Evolutionary conservation across 2,797 vertebrate genomes (phyloP).

Genomic region (Astyanax mexicanus): DNA sequence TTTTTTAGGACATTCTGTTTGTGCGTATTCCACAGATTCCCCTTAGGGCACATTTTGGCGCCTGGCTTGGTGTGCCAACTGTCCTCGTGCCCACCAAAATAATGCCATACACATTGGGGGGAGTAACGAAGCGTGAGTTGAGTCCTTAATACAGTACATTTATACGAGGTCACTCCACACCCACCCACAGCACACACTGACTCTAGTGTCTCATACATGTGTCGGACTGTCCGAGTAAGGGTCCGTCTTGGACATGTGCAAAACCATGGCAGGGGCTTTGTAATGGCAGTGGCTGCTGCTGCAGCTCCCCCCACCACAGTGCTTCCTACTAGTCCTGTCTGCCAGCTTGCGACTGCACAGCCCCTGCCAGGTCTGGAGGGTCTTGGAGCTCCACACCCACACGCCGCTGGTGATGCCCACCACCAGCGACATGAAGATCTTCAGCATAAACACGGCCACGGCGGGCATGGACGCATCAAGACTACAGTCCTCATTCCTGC

Average conservation of each 20-base stretch:
- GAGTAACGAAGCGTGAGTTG: conserved; percentile 12
- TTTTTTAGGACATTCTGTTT: conserved; percentile 59
- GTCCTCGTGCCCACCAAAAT: conserved; percentile 13
- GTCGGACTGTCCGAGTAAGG: conserved; percentile 92
- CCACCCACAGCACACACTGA: conserved; percentile 38
- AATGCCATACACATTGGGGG: conserved; percentile 7
- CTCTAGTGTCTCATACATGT: conserved; percentile 81
- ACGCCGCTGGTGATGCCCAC: conserved; percentile 98
- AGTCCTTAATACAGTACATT: conserved; percentile 36
- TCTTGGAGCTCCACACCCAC: conserved; percentile 99
- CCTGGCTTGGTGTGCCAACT: neutral
- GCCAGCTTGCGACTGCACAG: conserved; percentile 92
- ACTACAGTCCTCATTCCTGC: conserved; percentile 85
- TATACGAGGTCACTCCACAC: conserved; percentile 36
- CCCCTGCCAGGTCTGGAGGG: conserved; percentile 96
- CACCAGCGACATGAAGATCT: conserved; percentile 99
- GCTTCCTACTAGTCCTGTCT: conserved; percentile 89
- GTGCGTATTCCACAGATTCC: conserved; percentile 62
- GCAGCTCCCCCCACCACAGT: conserved; percentile 85
- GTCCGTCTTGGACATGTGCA: conserved; percentile 95
- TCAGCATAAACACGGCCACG: conserved; percentile 95
- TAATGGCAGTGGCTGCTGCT: conserved; percentile 90
- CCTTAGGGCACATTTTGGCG: neutral
- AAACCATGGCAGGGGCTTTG: conserved; percentile 89
- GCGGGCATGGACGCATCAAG: conserved; percentile 91